These are phyloP conservation scores for Sisor rabdophorus DNA, from an alignment of 2,113 vertebrate species.

Conservation along the genomic window DNA sequence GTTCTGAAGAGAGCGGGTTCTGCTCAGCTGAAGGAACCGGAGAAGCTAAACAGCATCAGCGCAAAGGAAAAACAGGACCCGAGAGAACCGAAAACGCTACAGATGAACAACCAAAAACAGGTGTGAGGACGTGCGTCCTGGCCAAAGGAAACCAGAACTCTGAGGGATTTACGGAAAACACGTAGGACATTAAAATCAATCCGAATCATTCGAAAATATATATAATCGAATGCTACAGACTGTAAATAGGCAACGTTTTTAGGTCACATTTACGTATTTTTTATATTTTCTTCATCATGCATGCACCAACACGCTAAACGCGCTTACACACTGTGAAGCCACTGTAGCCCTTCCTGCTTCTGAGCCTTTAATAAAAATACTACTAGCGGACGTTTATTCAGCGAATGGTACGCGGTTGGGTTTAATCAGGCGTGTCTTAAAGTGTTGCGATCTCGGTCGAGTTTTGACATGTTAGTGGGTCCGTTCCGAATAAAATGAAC, in stretches of 20 bases:
- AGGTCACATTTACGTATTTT: not conserved
- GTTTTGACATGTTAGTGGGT: not conserved
- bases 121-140: not conserved
- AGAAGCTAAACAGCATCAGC: not conserved
- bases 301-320: not conserved
- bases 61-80: not conserved
- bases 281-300: too few species aligned
- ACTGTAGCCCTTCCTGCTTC: not conserved
- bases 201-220: not conserved
- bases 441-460: not conserved
- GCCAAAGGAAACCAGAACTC: not conserved
- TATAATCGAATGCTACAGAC: not conserved
- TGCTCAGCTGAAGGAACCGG: not conserved
- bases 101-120: not conserved
- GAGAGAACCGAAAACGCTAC: not conserved
- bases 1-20: constrained; percentile 52
- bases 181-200: not conserved
- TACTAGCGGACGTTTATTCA: too few species aligned
- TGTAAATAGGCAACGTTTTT: not conserved
- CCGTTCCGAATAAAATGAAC: not conserved
- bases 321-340: constrained; percentile 12
- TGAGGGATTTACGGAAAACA: not conserved
- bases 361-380: not conserved
- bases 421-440: not conserved
- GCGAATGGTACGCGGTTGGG: too few species aligned